These are phyloP conservation scores for Oryzias melastigma DNA, from an alignment of 2,113 vertebrate species.

Conservation along the genomic window DNA sequence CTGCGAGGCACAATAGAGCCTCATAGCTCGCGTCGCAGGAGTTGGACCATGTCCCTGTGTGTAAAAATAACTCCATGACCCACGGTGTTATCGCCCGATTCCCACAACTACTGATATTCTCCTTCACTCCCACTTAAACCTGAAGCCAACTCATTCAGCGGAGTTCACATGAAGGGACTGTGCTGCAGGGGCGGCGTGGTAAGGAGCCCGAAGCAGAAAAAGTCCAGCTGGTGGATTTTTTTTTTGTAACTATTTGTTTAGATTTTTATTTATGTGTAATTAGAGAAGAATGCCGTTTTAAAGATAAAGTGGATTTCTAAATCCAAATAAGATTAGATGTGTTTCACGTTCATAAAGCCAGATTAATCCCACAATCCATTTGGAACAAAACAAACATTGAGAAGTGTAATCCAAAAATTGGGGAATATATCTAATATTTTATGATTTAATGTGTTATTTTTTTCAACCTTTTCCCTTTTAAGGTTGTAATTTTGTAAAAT, in stretches of 20 bases:
- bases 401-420: too few relatives aligned
- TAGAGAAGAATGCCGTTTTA: too few relatives aligned
- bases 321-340: too few relatives aligned
- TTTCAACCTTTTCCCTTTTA: too few relatives aligned
- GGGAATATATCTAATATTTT: too few relatives aligned
- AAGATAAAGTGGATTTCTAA: too few relatives aligned
- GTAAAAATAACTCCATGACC: constrained; percentile 51
- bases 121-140: constrained; percentile 1
- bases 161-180: background rate
- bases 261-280: background rate
- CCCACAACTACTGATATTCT: constrained; percentile 16
- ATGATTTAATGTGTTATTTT: too few relatives aligned
- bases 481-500: too few relatives aligned
- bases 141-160: background rate
- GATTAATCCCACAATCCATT: too few relatives aligned
- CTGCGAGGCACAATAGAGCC: constrained; percentile 44
- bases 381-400: too few relatives aligned
- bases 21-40: constrained; percentile 49
- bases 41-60: constrained; percentile 40
- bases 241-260: background rate
- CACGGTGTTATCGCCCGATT: constrained; percentile 38
- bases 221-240: too few relatives aligned
- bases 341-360: too few relatives aligned
- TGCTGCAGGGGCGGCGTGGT: background rate
- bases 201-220: constrained; percentile 1